A percentile compares a stretch with the other conserved stretches of the same genome.
Evolutionary conservation across 2,113 vertebrate genomes (phyloP).

Genomic region (Cyphomyrus plagiostoma): DNA sequence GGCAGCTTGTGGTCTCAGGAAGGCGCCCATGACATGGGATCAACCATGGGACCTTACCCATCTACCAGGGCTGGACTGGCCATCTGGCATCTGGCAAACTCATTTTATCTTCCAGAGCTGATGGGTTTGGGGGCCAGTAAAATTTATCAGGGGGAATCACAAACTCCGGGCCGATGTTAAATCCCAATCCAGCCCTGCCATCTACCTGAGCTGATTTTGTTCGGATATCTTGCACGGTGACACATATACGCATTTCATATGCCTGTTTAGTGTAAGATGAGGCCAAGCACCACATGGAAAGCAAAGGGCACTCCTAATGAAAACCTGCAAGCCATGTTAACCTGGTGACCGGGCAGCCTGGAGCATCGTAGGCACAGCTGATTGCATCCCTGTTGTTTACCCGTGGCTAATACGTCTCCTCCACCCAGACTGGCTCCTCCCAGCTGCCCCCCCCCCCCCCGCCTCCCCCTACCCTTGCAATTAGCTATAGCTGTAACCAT

Average conservation of each 20-base stretch:
- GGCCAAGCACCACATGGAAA: not conserved
- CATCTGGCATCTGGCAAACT: not conserved
- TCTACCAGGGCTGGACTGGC: not conserved
- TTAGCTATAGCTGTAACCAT: constrained; percentile 49
- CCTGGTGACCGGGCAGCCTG: not conserved
- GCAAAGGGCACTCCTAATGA: not conserved
- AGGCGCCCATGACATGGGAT: not conserved
- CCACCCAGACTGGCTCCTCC: constrained; percentile 13
- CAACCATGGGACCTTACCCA: not conserved
- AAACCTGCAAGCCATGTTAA: not conserved
- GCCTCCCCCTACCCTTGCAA: constrained; percentile 39
- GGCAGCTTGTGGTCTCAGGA: not conserved
- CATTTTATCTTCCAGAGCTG: not conserved
- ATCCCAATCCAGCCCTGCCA: not conserved
- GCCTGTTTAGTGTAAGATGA: not conserved
- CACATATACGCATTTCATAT: not conserved
- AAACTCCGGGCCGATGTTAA: not conserved
- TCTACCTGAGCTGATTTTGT: not conserved
- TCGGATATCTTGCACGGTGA: not conserved
- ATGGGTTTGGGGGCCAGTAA: not conserved
- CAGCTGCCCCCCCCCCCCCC: constrained; percentile 9
- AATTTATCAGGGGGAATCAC: not conserved
- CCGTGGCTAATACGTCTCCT: not conserved
- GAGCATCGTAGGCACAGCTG: not conserved
- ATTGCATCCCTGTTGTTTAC: constrained; percentile 3